Percentiles rank a stretch among this genome's conserved stretches.
phyloP scores from a whole-genome alignment of 2,888 invertebrate genomes.

The Holacanthella duospinosa region DNA sequence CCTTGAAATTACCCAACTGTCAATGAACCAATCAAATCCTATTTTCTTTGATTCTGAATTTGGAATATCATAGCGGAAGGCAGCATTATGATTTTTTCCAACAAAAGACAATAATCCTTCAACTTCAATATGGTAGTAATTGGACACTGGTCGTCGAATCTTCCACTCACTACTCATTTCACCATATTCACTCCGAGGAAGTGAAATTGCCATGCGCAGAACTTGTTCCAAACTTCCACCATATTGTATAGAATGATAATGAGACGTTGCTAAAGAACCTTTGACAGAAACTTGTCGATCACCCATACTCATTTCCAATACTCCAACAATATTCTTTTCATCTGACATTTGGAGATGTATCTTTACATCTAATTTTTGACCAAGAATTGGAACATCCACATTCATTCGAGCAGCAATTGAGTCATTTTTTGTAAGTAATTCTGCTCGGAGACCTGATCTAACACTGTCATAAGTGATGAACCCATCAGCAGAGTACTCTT shows the following conservation, averaged over 20 bases:
- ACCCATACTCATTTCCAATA: slow-evolving; percentile 20
- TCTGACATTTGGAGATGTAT: slow-evolving; percentile 11
- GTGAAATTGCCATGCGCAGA: slow-evolving; percentile 17
- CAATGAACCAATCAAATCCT: slow-evolving; percentile 16
- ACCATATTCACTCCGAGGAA: slow-evolving; percentile 17
- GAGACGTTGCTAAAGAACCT: slow-evolving; percentile 14
- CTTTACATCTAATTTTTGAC: slow-evolving; percentile 24
- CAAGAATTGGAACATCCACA: slow-evolving; percentile 27
- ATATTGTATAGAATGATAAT: slow-evolving; percentile 7
- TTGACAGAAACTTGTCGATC: slow-evolving; percentile 21
- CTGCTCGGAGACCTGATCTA: slow-evolving; percentile 14
- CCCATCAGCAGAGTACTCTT: slow-evolving; percentile 19
- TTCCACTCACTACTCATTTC: slow-evolving; percentile 21
- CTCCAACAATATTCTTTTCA: slow-evolving; percentile 18
- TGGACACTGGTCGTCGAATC: slow-evolving; percentile 20
- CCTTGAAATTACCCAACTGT: slow-evolving; percentile 15
- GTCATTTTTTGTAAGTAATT: background rate
- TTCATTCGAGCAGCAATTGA: slow-evolving; percentile 12
- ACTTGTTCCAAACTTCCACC: slow-evolving; percentile 17
- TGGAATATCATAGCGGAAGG: slow-evolving; percentile 29
- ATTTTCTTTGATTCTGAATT: slow-evolving; percentile 12
- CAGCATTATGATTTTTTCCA: slow-evolving; percentile 17
- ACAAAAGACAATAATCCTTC: slow-evolving; percentile 14
- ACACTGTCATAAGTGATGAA: slow-evolving; percentile 14
- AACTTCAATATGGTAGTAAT: slow-evolving; percentile 14